These are phyloP conservation scores for Heteronetta atricapilla DNA, from an alignment of 2,113 vertebrate species.

Conservation along the genomic window DNA sequence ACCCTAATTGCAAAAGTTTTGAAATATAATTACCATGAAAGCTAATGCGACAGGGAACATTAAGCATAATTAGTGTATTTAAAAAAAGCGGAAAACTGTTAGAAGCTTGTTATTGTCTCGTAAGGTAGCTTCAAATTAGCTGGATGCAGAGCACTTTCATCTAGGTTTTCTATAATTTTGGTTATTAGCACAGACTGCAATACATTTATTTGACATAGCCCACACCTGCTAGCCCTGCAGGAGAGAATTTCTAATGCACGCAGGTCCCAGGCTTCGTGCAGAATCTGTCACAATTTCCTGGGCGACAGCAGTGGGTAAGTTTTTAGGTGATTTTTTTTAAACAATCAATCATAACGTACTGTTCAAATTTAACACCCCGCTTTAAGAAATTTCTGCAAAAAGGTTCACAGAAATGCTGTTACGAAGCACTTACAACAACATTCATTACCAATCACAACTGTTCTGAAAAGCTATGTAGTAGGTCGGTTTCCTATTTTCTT, in stretches of 20 bases:
- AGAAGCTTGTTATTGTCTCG: slow-evolving; percentile 88
- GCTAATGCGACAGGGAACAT: slow-evolving; percentile 88
- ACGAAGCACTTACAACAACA: slow-evolving; percentile 25
- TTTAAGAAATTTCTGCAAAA: slow-evolving; percentile 54
- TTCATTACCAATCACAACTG: not conserved
- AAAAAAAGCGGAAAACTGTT: slow-evolving; percentile 81
- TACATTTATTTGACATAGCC: slow-evolving; percentile 85
- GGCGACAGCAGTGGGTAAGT: slow-evolving; percentile 46
- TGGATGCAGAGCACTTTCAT: slow-evolving; percentile 81
- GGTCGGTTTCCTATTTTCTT: not conserved
- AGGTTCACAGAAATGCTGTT: slow-evolving; percentile 31
- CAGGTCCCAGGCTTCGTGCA: slow-evolving; percentile 60
- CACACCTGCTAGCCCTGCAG: slow-evolving; percentile 82
- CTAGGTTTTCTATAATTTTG: slow-evolving; percentile 82
- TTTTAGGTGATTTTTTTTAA: not conserved
- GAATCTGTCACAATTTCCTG: slow-evolving; percentile 71
- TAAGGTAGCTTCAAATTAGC: slow-evolving; percentile 87
- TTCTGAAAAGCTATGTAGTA: not conserved
- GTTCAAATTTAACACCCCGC: slow-evolving; percentile 40
- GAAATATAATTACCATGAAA: slow-evolving; percentile 91
- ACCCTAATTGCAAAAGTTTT: slow-evolving; percentile 90
- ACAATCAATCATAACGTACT: slow-evolving; percentile 23
- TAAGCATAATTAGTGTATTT: slow-evolving; percentile 88
- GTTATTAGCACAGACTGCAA: slow-evolving; percentile 84
- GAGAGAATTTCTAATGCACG: slow-evolving; percentile 71